Percentiles rank a stretch among this genome's conserved stretches.
These are phyloP conservation scores for Pelecanoides urinatrix DNA, from an alignment of 2,113 vertebrate species.

Conservation along the genomic window DNA sequence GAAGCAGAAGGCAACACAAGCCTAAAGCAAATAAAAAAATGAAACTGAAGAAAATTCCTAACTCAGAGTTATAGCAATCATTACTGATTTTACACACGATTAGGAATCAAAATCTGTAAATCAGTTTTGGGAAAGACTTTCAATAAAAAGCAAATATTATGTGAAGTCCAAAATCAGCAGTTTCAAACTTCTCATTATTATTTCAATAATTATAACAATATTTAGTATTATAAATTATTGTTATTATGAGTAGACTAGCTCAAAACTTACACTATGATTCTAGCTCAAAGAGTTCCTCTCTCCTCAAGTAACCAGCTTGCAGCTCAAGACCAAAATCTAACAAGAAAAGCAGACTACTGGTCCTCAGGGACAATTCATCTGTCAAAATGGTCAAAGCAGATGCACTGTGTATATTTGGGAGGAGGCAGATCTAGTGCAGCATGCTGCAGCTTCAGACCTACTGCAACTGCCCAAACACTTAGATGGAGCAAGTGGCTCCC, in stretches of 20 bases:
- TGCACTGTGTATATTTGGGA: fast-evolving
- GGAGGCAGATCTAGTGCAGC: neutral
- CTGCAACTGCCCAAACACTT: neutral
- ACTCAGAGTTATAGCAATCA: neutral
- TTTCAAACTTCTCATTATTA: neutral
- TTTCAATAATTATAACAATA: neutral
- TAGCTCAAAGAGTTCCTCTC: neutral
- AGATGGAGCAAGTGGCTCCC: neutral
- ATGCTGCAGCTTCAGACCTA: neutral
- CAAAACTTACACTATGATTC: neutral
- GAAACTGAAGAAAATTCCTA: neutral
- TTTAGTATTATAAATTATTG: neutral
- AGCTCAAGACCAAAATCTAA: neutral
- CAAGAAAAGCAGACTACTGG: neutral
- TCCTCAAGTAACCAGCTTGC: neutral
- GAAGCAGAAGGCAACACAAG: constrained; percentile 97
- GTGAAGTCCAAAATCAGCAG: neutral
- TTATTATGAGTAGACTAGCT: neutral
- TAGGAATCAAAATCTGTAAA: neutral
- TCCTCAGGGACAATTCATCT: neutral
- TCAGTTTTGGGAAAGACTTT: neutral
- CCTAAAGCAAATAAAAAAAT: constrained; percentile 67
- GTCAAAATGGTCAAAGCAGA: neutral
- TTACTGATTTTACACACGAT: neutral
- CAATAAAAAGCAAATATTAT: neutral